These are phyloP conservation scores for Danio jaintianensis DNA, from an alignment of 2,797 vertebrate genomes.

Conservation along the genomic window DNA sequence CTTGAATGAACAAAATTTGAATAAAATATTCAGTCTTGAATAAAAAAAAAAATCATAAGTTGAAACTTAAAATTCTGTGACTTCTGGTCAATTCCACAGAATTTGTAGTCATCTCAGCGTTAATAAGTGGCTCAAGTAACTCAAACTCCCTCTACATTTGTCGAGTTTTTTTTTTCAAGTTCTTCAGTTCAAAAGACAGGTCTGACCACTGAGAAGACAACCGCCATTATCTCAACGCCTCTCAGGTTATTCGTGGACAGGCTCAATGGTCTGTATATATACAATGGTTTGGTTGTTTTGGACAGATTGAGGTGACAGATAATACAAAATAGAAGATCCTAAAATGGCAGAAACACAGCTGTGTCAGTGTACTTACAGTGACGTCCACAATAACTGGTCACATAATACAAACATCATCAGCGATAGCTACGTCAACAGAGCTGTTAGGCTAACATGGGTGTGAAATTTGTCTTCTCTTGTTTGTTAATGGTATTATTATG, in stretches of 20 bases:
- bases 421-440: conserved; percentile 1
- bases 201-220: background rate
- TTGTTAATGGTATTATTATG: conserved; percentile 4
- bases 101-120: background rate
- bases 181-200: background rate
- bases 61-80: background rate
- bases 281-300: background rate
- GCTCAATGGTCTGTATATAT: background rate
- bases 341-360: background rate
- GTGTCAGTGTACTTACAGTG: background rate
- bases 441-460: conserved; percentile 31
- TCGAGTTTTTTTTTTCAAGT: background rate
- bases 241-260: background rate
- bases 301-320: background rate
- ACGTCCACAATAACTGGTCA: background rate
- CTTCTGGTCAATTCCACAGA: background rate
- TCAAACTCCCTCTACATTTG: background rate
- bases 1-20: no score
- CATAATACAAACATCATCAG: background rate
- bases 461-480: conserved; percentile 24
- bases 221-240: background rate
- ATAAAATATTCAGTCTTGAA: no score
- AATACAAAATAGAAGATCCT: background rate
- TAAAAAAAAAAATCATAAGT: no score
- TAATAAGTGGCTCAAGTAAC: background rate